phyloP scores from a whole-genome alignment of 2,888 invertebrate genomes.

The Nomada lathburiana region DNA sequence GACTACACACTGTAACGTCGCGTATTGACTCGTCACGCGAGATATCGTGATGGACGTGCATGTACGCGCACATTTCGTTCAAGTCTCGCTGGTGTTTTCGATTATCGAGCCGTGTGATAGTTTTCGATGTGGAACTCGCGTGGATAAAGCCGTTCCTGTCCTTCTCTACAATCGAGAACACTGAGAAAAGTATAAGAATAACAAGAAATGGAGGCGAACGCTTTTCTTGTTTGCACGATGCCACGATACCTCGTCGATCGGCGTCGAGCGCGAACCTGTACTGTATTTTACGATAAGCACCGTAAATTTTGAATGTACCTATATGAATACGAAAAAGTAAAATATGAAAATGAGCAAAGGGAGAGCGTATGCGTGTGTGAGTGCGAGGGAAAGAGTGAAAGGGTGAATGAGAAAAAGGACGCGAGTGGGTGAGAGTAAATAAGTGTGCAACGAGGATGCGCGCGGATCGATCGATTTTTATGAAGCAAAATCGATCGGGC shows the following conservation, averaged over 20 bases:
- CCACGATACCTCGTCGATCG: conserved; percentile 49
- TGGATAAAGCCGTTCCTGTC: conserved; percentile 7
- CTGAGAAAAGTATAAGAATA: neutral
- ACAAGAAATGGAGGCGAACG: neutral
- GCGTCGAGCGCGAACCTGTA: conserved; percentile 49
- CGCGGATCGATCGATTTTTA: conserved; percentile 16
- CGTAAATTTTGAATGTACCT: conserved; percentile 67
- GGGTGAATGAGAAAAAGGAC: no score
- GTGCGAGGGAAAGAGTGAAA: neutral
- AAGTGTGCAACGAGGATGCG: conserved; percentile 21
- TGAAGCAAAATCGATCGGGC: neutral
- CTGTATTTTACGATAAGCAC: conserved; percentile 68
- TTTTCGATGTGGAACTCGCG: neutral
- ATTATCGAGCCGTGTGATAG: conserved; percentile 17
- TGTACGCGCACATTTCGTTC: neutral
- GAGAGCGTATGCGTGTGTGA: neutral
- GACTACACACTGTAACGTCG: conserved; percentile 40
- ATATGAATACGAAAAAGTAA: conserved; percentile 40
- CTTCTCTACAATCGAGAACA: neutral
- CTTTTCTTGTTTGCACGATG: conserved; percentile 8
- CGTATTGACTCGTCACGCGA: conserved; percentile 39
- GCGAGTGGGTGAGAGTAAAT: conserved; percentile 21
- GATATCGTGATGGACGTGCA: conserved; percentile 41
- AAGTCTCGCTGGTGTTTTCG: neutral
- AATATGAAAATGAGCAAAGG: neutral